Conservation (phyloP, 2,888 invertebrate genomes). For the Archips crataeganus region DNA sequence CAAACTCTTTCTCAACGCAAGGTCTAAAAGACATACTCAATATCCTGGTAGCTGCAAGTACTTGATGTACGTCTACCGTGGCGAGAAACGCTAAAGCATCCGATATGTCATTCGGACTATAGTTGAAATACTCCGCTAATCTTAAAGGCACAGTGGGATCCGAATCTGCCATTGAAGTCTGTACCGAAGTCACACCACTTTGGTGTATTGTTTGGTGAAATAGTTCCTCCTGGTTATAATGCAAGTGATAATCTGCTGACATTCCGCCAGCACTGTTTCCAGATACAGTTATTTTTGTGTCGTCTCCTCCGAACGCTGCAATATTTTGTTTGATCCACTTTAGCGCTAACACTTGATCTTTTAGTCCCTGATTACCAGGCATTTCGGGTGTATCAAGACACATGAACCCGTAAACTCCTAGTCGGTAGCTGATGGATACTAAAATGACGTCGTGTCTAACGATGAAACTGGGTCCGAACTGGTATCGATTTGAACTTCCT, state of each 20-base stretch:
- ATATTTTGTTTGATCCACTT: conserved; percentile 44
- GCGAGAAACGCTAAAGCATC: conserved; percentile 30
- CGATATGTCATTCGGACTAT: conserved; percentile 5
- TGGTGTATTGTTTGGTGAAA: conserved; percentile 33
- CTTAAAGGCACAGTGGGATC: conserved; percentile 19
- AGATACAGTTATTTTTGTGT: conserved; percentile 34
- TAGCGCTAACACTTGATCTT: conserved; percentile 43
- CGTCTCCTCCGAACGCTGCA: conserved; percentile 43
- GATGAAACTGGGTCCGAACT: conserved; percentile 60
- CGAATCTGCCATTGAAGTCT: neutral
- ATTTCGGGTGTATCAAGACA: conserved; percentile 39
- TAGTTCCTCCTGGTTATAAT: conserved; percentile 21
- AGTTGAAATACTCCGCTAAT: conserved; percentile 29
- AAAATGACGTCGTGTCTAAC: conserved; percentile 61
- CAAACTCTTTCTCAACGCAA: conserved; percentile 39
- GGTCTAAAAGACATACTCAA: conserved; percentile 25
- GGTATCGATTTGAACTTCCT: conserved; percentile 58
- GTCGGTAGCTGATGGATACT: conserved; percentile 46
- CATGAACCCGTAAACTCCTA: conserved; percentile 43
- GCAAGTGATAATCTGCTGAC: conserved; percentile 22
- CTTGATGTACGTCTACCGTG: conserved; percentile 11
- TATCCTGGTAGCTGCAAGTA: conserved; percentile 23
- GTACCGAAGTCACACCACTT: conserved; percentile 18
- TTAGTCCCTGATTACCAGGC: conserved; percentile 45
- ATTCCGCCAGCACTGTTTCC: conserved; percentile 43